A percentile compares a stretch with the other conserved stretches of the same genome.
phyloP scores from a whole-genome alignment of 2,797 vertebrate species.

The Basileuterus tristriatus region DNA sequence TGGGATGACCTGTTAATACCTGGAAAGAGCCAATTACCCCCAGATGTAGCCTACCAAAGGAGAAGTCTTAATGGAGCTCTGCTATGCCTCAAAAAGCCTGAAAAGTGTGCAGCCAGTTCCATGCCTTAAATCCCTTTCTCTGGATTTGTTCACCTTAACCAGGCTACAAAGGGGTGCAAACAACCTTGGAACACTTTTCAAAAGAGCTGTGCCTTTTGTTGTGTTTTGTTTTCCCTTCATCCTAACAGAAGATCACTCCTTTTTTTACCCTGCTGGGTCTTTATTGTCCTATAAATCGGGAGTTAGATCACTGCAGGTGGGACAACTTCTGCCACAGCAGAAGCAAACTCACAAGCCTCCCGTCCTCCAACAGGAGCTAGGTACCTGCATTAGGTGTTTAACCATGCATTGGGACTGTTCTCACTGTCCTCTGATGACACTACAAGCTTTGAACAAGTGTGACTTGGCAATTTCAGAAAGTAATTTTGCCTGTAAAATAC shows the following conservation, averaged over 20 bases:
- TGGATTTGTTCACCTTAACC: not conserved
- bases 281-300: not conserved
- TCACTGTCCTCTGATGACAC: not conserved
- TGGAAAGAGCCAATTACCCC: not conserved
- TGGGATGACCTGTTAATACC: not conserved
- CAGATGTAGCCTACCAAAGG: not conserved
- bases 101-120: not conserved
- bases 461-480: not conserved
- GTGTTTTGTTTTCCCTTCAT: not conserved
- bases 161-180: not conserved
- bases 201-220: not conserved
- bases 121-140: not conserved
- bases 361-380: fast-evolving
- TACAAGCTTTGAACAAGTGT: fast-evolving
- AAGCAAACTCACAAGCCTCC: not conserved
- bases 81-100: not conserved
- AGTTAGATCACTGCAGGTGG: not conserved
- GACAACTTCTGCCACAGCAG: not conserved
- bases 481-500: not conserved
- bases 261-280: not conserved
- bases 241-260: not conserved
- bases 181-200: not conserved
- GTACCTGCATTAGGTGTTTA: not conserved
- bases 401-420: not conserved
- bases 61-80: not conserved